phyloP scores from a whole-genome alignment of 2,888 invertebrate genomes.

The Tuberolachnus salignus region DNA sequence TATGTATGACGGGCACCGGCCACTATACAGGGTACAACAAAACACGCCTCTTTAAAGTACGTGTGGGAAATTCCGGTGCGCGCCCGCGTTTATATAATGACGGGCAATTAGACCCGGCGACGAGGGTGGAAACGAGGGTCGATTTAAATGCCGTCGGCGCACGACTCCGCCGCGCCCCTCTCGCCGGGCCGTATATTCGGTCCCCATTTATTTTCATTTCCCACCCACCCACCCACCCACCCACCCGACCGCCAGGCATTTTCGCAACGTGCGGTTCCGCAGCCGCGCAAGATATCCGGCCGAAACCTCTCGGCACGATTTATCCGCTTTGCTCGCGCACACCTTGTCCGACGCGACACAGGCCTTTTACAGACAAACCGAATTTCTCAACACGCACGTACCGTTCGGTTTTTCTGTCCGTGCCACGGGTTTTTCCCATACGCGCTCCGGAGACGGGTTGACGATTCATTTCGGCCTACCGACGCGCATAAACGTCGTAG shows the following conservation, averaged over 20 bases:
- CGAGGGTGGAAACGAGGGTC: slow-evolving; percentile 51
- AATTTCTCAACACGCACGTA: neutral
- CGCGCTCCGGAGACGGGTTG: too few relatives aligned
- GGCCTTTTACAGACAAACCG: too few relatives aligned
- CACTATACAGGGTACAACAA: neutral
- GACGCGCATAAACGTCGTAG: too few relatives aligned
- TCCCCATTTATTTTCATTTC: too few relatives aligned
- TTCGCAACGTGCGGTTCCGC: slow-evolving; percentile 4
- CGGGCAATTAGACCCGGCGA: slow-evolving; percentile 42
- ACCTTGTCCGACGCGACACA: neutral
- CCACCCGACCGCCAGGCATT: too few relatives aligned
- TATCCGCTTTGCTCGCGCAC: neutral
- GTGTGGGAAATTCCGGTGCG: slow-evolving; percentile 30
- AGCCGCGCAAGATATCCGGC: neutral
- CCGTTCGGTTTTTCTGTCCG: too few relatives aligned
- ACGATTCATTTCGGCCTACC: too few relatives aligned
- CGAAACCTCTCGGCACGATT: neutral
- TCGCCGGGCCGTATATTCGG: neutral
- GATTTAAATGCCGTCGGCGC: slow-evolving; percentile 46
- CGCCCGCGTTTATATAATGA: slow-evolving; percentile 13
- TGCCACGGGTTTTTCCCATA: too few relatives aligned
- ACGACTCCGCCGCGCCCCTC: slow-evolving; percentile 3
- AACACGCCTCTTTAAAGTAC: neutral
- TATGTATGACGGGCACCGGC: too few relatives aligned
- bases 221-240: too few relatives aligned